Percentiles rank a stretch among this genome's conserved stretches.
Evolutionary conservation across 2,888 invertebrate genomes (phyloP).

Genomic region (Drosophila koepferae): DNA sequence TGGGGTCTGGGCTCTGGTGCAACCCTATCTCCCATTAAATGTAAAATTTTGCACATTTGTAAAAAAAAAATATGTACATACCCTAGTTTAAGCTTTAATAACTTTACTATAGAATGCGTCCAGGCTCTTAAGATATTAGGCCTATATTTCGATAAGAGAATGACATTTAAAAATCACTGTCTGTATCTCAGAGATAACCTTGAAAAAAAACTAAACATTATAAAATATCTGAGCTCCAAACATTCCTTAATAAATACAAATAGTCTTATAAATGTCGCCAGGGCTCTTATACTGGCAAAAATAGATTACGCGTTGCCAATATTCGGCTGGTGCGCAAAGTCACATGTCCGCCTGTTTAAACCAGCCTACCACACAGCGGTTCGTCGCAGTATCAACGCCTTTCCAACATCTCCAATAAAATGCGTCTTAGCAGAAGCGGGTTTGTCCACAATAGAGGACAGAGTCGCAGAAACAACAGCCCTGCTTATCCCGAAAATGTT

Average conservation of each 20-base stretch:
- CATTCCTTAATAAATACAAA: neutral
- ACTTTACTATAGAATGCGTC: too few species aligned
- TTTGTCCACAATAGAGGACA: neutral
- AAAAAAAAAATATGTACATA: too few species aligned
- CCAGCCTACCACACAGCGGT: neutral
- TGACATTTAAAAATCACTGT: slow-evolving; percentile 4
- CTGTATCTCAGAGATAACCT: neutral
- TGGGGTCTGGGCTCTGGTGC: slow-evolving; percentile 2
- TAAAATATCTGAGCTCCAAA: slow-evolving; percentile 2
- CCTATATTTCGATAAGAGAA: slow-evolving; percentile 4
- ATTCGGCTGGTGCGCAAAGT: neutral
- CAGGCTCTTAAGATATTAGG: too few species aligned
- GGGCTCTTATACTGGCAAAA: slow-evolving; percentile 1
- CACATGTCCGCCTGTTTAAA: neutral
- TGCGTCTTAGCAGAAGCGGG: slow-evolving; percentile 1
- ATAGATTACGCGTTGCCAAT: slow-evolving; percentile 6
- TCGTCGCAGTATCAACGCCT: slow-evolving; percentile 4
- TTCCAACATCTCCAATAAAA: neutral
- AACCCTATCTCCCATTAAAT: neutral
- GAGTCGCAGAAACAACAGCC: neutral
- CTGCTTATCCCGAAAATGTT: slow-evolving; percentile 6
- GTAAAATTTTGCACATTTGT: too few species aligned
- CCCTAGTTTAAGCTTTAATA: too few species aligned
- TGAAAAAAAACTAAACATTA: neutral
- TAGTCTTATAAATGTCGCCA: neutral